Percentiles rank a stretch among this genome's conserved stretches.
phyloP scores from a whole-genome alignment of 2,888 invertebrate genomes.

The Masnerella sp. region DNA sequence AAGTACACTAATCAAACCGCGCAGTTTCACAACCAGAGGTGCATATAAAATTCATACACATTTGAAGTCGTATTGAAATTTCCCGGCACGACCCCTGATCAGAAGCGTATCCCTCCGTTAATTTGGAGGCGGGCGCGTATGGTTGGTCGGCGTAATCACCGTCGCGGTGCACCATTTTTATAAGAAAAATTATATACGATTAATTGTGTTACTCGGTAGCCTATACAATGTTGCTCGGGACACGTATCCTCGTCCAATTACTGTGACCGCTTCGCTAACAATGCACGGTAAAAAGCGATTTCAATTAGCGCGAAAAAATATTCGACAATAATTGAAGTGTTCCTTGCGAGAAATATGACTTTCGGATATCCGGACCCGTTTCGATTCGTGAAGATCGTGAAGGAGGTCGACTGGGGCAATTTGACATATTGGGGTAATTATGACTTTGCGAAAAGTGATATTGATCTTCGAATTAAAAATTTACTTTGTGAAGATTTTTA shows the following conservation, averaged over 20 bases:
- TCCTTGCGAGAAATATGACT: not conserved
- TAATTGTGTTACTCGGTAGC: slow-evolving; percentile 19
- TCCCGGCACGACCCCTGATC: slow-evolving; percentile 12
- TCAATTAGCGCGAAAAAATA: slow-evolving; percentile 16
- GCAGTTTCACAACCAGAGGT: slow-evolving; percentile 4
- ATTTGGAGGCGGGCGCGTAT: slow-evolving; percentile 17
- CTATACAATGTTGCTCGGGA: slow-evolving; percentile 11
- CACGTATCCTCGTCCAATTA: slow-evolving; percentile 18
- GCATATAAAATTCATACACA: not conserved
- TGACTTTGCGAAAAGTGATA: too few relatives aligned
- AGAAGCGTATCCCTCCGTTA: slow-evolving; percentile 25
- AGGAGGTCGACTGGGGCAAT: too few relatives aligned
- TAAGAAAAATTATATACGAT: slow-evolving; percentile 32
- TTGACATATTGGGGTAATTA: too few relatives aligned
- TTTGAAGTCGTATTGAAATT: slow-evolving; percentile 16
- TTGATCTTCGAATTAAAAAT: too few relatives aligned
- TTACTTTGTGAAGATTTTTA: too few relatives aligned
- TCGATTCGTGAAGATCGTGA: too few relatives aligned
- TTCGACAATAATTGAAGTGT: too few relatives aligned
- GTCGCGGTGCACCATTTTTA: slow-evolving; percentile 14
- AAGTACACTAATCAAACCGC: too few relatives aligned
- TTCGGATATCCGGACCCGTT: not conserved
- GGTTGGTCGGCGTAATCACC: slow-evolving; percentile 20
- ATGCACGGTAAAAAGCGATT: slow-evolving; percentile 19
- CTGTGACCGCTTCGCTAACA: slow-evolving; percentile 22